Percentiles rank a stretch among this genome's conserved stretches.
These are phyloP conservation scores for Standfussiana lucernea DNA, from an alignment of 2,888 invertebrate genomes.

Conservation along the genomic window DNA sequence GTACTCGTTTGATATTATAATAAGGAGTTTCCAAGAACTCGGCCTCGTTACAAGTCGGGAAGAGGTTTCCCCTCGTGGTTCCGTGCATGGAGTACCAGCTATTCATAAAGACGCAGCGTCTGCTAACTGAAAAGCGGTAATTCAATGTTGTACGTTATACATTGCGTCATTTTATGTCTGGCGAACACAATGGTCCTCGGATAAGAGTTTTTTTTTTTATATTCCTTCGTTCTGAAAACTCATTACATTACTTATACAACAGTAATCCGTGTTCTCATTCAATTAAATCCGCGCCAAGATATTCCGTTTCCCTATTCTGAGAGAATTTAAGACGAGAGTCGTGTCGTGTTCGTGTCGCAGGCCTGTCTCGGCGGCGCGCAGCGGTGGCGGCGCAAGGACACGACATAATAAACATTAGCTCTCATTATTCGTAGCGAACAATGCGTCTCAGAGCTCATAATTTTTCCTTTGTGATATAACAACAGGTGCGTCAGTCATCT, in stretches of 20 bases:
- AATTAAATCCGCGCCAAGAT: conserved; percentile 40
- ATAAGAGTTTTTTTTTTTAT: conserved; percentile 6
- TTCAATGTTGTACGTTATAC: conserved; percentile 19
- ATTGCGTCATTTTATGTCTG: conserved; percentile 29
- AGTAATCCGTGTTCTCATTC: conserved; percentile 48
- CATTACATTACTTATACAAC: conserved; percentile 48
- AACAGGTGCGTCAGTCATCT: conserved; percentile 59
- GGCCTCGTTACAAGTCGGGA: conserved; percentile 20
- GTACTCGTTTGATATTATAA: conserved; percentile 41
- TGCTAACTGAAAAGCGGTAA: conserved; percentile 19
- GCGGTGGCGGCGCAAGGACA: conserved; percentile 17
- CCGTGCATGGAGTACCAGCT: conserved; percentile 24
- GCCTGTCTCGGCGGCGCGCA: neutral
- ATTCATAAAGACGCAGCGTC: conserved; percentile 35
- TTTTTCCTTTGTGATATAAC: conserved; percentile 61
- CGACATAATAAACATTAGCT: conserved; percentile 58
- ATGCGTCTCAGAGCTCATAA: conserved; percentile 58
- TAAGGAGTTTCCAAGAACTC: conserved; percentile 21
- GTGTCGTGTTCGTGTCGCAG: neutral
- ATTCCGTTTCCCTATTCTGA: conserved; percentile 27
- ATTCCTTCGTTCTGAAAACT: conserved; percentile 37
- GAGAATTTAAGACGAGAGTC: conserved; percentile 22
- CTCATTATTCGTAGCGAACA: conserved; percentile 62
- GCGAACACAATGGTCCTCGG: conserved; percentile 15
- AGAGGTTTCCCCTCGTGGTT: conserved; percentile 25